Evolutionary conservation across 2,888 invertebrate genomes (phyloP).

Genomic region (Plagodis dolabraria): DNA sequence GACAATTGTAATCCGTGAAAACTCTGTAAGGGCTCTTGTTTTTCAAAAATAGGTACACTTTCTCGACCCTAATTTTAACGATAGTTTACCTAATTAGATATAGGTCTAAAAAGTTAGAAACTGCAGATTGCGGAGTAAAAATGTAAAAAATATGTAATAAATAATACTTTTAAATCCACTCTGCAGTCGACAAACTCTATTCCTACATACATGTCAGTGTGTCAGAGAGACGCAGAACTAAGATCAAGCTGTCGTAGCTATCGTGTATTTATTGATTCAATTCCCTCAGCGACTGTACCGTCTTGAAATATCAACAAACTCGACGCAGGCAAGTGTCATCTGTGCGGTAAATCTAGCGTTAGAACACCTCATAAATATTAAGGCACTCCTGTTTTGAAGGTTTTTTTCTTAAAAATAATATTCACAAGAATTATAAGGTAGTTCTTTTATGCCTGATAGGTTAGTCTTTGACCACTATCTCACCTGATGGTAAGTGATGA

Average conservation of each 20-base stretch:
- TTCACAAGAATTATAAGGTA: too few species aligned
- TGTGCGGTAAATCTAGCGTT: conserved; percentile 1
- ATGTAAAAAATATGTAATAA: too few species aligned
- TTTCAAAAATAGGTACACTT: not conserved
- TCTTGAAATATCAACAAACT: conserved; percentile 1
- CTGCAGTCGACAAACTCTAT: too few species aligned
- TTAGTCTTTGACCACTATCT: too few species aligned
- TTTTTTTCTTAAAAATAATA: not conserved
- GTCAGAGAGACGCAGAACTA: too few species aligned
- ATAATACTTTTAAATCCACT: too few species aligned
- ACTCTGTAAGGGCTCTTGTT: not conserved
- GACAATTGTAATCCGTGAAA: conserved; percentile 2
- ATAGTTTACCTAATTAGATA: not conserved
- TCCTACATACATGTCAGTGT: too few species aligned
- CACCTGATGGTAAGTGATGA: too few species aligned
- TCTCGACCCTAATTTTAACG: not conserved
- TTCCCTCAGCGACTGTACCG: conserved; percentile 58
- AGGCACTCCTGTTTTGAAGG: not conserved
- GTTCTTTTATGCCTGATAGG: too few species aligned
- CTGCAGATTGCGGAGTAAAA: too few species aligned
- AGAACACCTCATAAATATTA: not conserved
- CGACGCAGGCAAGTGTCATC: conserved; percentile 3
- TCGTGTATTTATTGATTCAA: conserved; percentile 73
- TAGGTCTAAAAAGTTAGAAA: not conserved
- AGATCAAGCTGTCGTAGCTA: conserved; percentile 36